phyloP scores from a whole-genome alignment of 2,888 invertebrate genomes.

The Rhynchonema sp. region DNA sequence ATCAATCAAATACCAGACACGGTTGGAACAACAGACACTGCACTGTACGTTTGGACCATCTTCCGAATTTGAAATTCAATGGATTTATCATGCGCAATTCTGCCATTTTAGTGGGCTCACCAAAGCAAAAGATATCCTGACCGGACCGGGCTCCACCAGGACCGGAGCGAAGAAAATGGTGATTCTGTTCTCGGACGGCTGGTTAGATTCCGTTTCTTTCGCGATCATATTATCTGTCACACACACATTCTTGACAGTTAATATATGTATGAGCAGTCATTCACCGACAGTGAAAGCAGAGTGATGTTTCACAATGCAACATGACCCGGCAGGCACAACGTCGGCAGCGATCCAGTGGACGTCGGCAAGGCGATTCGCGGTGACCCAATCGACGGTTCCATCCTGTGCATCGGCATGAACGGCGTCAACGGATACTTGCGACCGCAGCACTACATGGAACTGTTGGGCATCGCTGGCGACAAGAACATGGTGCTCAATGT shows the following conservation, averaged over 20 bases:
- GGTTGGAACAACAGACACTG: neutral
- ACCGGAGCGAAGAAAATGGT: neutral
- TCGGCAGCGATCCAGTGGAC: neutral
- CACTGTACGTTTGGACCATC: neutral
- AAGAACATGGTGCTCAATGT: neutral
- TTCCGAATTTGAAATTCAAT: too few relatives aligned
- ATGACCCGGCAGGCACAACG: neutral
- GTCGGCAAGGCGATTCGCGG: neutral
- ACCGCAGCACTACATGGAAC: neutral
- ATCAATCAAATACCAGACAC: neutral
- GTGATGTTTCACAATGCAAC: too few relatives aligned
- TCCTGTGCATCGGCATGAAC: neutral
- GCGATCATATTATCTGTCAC: too few relatives aligned
- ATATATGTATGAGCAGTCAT: too few relatives aligned
- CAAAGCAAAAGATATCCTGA: neutral
- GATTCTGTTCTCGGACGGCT: neutral
- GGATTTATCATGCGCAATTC: too few relatives aligned
- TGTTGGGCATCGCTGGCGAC: neutral
- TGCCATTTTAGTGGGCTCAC: neutral
- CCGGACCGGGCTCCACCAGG: neutral
- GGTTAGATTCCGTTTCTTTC: too few relatives aligned
- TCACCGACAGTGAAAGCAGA: too few relatives aligned
- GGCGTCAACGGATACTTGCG: neutral
- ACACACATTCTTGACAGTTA: too few relatives aligned
- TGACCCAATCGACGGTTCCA: neutral